Evolutionary conservation across 2,797 vertebrate species (phyloP).

Genomic region (Anguilla megastoma): DNA sequence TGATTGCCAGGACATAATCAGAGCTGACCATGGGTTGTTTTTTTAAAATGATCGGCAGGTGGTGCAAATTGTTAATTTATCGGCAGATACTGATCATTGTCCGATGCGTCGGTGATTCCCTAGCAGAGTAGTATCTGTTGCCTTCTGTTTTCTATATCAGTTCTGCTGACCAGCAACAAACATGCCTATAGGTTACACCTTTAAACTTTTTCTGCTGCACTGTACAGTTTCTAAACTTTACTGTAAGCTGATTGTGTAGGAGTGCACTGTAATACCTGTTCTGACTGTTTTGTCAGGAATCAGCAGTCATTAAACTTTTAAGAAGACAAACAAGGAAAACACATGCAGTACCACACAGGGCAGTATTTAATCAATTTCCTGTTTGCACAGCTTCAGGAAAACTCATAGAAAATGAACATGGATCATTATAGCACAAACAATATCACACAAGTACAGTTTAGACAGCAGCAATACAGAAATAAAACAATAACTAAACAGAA

Average conservation of each 20-base stretch:
- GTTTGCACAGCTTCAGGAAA: constrained; percentile 8
- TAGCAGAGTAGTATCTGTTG: no score
- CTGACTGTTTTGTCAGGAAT: constrained; percentile 1
- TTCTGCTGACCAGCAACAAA: no score
- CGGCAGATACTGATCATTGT: no score
- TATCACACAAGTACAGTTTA: not conserved
- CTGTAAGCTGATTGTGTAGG: not conserved
- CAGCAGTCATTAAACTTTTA: constrained; percentile 3
- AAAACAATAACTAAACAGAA: not conserved
- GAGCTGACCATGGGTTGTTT: no score
- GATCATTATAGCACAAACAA: not conserved
- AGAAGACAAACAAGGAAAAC: not conserved
- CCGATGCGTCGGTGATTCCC: no score
- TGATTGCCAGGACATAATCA: no score
- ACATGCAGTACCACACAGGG: not conserved
- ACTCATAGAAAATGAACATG: not conserved
- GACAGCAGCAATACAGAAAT: not conserved
- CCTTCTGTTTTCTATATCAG: no score
- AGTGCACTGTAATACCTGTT: not conserved
- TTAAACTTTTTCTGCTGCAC: not conserved
- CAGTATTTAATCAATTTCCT: not conserved
- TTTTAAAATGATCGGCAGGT: no score
- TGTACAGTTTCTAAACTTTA: not conserved
- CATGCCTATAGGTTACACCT: not conserved
- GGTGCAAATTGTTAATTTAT: no score